These are phyloP conservation scores for Podargus strigoides DNA, from an alignment of 2,797 vertebrate genomes.

Conservation along the genomic window DNA sequence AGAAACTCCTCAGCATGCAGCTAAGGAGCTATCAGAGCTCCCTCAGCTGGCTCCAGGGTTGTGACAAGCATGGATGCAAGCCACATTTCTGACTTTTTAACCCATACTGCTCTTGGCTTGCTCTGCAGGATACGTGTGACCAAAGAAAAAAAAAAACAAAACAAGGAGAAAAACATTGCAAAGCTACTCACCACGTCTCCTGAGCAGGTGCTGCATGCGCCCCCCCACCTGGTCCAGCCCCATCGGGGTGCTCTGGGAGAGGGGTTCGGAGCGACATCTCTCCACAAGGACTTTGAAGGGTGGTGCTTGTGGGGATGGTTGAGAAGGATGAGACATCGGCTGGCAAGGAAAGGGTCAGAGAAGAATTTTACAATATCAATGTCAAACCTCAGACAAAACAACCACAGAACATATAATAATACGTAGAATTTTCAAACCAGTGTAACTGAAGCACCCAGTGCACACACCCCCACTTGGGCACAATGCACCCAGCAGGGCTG, in stretches of 20 bases:
- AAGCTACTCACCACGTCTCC: constrained; percentile 44
- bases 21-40: neutral
- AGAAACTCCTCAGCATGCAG: neutral
- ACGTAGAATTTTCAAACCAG: rapidly evolving
- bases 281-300: constrained; percentile 83
- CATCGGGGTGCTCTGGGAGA: constrained; percentile 80
- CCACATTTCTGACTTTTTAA: neutral
- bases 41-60: neutral
- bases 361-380: neutral
- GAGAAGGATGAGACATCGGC: constrained; percentile 78
- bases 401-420: rapidly evolving
- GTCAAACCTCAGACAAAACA: neutral
- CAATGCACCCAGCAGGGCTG: rapidly evolving
- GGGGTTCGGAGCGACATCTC: constrained; percentile 82
- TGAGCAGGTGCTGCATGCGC: constrained; percentile 65
- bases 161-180: neutral
- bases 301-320: constrained; percentile 78
- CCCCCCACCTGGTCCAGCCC: constrained; percentile 75
- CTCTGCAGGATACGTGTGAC: neutral
- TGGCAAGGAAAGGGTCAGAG: constrained; percentile 69
- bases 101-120: neutral
- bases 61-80: neutral
- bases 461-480: neutral
- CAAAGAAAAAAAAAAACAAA: neutral
- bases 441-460: neutral